These are phyloP conservation scores for Petrolisthes manimaculis DNA, from an alignment of 2,888 invertebrate genomes.

Conservation along the genomic window DNA sequence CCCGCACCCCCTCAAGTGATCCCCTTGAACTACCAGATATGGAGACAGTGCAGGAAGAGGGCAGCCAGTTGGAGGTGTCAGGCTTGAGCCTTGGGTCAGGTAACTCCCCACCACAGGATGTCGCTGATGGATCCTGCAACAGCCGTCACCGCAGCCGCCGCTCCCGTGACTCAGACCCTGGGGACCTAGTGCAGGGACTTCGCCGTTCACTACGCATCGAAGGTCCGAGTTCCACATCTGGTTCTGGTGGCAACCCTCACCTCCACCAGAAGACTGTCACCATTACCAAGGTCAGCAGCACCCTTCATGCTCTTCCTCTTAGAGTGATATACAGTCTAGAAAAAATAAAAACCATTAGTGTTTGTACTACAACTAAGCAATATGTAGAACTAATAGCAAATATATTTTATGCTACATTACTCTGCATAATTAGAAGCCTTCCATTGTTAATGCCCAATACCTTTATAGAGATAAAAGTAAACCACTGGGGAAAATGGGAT, in stretches of 20 bases:
- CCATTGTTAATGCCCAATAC: no score
- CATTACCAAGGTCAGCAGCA: constrained; percentile 67
- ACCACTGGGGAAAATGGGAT: no score
- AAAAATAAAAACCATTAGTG: no score
- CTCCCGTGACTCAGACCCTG: constrained; percentile 57
- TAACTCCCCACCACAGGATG: constrained; percentile 26
- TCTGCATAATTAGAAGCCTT: no score
- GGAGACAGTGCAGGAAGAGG: constrained; percentile 23
- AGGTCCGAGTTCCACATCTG: constrained; percentile 39
- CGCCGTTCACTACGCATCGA: constrained; percentile 66
- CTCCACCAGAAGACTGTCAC: constrained; percentile 67
- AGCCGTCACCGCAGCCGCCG: constrained; percentile 41
- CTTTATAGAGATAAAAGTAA: no score
- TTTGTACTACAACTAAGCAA: no score
- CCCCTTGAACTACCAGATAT: constrained; percentile 52
- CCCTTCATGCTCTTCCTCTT: no score
- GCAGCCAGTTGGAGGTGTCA: constrained; percentile 22
- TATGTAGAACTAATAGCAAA: no score
- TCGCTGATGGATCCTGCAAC: constrained; percentile 38
- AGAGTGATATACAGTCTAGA: no score
- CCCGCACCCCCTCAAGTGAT: constrained; percentile 58
- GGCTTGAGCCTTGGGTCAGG: constrained; percentile 31
- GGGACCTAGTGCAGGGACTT: constrained; percentile 57
- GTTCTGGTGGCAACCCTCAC: constrained; percentile 39
- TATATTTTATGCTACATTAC: no score